These are phyloP conservation scores for Apteryx mantelli DNA, from an alignment of 2,113 vertebrate genomes.

Conservation along the genomic window DNA sequence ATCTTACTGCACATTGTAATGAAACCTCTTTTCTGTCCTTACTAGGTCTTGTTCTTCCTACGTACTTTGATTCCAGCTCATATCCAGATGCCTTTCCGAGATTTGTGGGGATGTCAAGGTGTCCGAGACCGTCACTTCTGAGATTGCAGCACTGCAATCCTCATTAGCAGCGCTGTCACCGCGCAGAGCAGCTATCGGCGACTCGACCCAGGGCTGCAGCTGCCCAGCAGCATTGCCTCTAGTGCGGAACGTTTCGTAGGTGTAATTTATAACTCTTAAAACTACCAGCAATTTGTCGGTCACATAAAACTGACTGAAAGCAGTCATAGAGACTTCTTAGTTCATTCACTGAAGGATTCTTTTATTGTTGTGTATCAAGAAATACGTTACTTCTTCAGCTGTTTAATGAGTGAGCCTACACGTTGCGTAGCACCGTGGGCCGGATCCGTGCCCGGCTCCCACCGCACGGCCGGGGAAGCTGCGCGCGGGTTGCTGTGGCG, in stretches of 20 bases:
- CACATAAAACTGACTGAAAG: background rate
- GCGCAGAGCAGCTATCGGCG: background rate
- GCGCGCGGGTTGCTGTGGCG: conserved; percentile 70
- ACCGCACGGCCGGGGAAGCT: conserved; percentile 19
- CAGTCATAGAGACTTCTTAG: background rate
- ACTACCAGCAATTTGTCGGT: background rate
- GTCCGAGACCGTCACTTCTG: too few species aligned
- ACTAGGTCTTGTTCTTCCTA: background rate
- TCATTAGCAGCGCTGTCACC: background rate
- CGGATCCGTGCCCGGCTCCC: conserved; percentile 14
- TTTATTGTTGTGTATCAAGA: background rate
- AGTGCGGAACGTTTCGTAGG: background rate
- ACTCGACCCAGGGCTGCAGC: background rate
- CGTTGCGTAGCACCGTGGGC: conserved; percentile 28
- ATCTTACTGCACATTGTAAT: background rate
- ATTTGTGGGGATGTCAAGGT: background rate
- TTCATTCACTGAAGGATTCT: background rate
- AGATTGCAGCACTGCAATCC: background rate
- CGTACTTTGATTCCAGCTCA: background rate
- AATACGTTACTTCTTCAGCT: conserved; percentile 27
- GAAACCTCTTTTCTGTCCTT: background rate
- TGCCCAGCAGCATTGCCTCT: background rate
- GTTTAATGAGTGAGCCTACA: conserved; percentile 52
- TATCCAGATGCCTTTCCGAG: background rate
- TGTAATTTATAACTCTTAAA: background rate